Base-by-base conservation (phyloP, 2,888 invertebrate species). In the Dione vanillae region DNA sequence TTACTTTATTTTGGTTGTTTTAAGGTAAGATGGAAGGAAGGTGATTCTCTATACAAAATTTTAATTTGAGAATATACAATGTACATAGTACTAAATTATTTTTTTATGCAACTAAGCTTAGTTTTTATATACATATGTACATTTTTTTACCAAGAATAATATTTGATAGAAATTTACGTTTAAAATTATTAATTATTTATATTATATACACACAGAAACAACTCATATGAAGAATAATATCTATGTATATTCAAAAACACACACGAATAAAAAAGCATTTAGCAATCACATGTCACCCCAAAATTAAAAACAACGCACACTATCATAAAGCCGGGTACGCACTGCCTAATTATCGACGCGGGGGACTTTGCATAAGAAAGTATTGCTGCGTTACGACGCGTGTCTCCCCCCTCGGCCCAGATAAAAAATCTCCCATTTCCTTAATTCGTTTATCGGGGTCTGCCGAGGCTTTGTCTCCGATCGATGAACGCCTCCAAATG, bases 371-470 rank as follows among this genome's bases (percentile, higher is more conserved):
- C 92, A 92, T 92, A 92, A 92, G 92, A 92, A 92, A 92, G 92
- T 91, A 91, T 92, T 91, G 91, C 89, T 88, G 92, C 90, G 91
- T 90, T 92, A 92, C 91, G 91, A 91, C 91, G 92, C 92, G 91
- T 91, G 91, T 40, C 40, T 19, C 78, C 77, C 76, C 86, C 85
- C 80, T 76, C 86, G 87, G 87, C 88, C 89, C 90, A 91, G 92
- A 92, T 92, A 93, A 93, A 93, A 93, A 93, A 93, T 93, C 92
- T 92, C 92, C 92, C 91, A 92, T 92, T 92, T 92, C 92, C 92
- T 92, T 93, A 93, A 93, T 93, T 93, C 92, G 92, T 93, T 93
- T 93, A 93, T 93, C 92, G 92, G 91, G 89, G 87, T 86, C 83
- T 87, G 87, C 82, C 85, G 87, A 87, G 90, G 90, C 92, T 92